A percentile compares a stretch with the other conserved stretches of the same genome.
These are phyloP conservation scores for Patella depressa DNA, from an alignment of 2,888 invertebrate species.

Conservation along the genomic window DNA sequence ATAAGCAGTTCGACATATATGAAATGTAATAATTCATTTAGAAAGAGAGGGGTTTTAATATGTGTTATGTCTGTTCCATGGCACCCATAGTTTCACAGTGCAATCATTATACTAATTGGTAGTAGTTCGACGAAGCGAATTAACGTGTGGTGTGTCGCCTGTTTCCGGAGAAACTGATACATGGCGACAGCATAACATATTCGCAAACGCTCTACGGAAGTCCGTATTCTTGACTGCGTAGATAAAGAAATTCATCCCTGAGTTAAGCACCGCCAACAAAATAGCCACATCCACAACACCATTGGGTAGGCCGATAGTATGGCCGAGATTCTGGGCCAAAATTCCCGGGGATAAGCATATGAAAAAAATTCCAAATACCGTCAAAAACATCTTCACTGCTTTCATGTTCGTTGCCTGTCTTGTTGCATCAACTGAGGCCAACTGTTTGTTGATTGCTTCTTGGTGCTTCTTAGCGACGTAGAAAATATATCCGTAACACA, in stretches of 20 bases:
- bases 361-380: constrained; percentile 36
- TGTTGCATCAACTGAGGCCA: neutral
- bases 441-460: neutral
- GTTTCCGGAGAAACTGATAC: no score
- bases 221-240: constrained; percentile 28
- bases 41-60: no score
- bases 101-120: no score
- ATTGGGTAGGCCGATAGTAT: constrained; percentile 22
- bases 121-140: no score
- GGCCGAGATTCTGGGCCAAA: constrained; percentile 25
- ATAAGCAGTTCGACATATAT: no score
- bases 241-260: constrained; percentile 35
- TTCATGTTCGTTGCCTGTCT: constrained; percentile 16
- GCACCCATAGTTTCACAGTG: no score
- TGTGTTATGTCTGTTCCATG: no score
- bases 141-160: no score
- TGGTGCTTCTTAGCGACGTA: neutral
- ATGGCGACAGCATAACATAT: constrained; percentile 15
- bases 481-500: neutral
- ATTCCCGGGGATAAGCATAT: constrained; percentile 31
- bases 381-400: constrained; percentile 28
- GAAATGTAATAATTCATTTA: no score
- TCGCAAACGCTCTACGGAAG: constrained; percentile 27
- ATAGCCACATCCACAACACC: constrained; percentile 19
- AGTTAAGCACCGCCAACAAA: constrained; percentile 29